Evolutionary conservation across 2,797 vertebrate species (phyloP), one percentile per base, ranked within the genome.

Genomic region (Hozukius guyotensis): DNA sequence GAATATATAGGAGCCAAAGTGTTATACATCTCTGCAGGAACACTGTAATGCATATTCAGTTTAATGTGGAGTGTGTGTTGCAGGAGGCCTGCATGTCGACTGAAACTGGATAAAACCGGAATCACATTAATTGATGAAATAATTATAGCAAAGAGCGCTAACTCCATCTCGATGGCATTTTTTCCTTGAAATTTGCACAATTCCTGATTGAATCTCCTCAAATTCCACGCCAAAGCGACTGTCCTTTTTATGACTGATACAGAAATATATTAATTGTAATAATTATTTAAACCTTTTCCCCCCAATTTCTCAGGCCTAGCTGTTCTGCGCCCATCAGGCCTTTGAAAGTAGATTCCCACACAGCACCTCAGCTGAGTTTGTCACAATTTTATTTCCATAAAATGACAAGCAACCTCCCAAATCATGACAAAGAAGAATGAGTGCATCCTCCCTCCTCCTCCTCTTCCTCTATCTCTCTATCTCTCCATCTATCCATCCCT

Each of bases 361-460:
- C 87, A 89, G 71, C 77, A 18, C 74, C 73, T 81, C 80, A 77
- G 79, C 76, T 91, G 87, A 84, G 78, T 87, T 89, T 81, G 85
- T 89, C 92, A 92, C 87, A 77, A 80, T 94, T 94, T 88, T 80
- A 92, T 91, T 92, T 92, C 88, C 91, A 92, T 92, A 90, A 93
- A 93, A 93, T 89, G 87, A 93, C 93, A 94, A 87, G 83, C 89
- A 90, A 82, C 85, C 89, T 89, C 85, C 87, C 88, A 94, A 93
- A 94, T 83, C 88, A 92, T 92, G 88, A 94, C 90, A 92, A 92
- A 93, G 92, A 90, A 90, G 88, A 81, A 91, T 90, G 77, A 86
- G 81, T 89, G 76, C 72, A 72, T 75, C 49, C 67, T 53, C 16
- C 42, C 7, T 3, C 14, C 42, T 8, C 62, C 75, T 53, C 77